phyloP scores from a whole-genome alignment of 2,797 vertebrate species.

The Melanotaenia boesemani region DNA sequence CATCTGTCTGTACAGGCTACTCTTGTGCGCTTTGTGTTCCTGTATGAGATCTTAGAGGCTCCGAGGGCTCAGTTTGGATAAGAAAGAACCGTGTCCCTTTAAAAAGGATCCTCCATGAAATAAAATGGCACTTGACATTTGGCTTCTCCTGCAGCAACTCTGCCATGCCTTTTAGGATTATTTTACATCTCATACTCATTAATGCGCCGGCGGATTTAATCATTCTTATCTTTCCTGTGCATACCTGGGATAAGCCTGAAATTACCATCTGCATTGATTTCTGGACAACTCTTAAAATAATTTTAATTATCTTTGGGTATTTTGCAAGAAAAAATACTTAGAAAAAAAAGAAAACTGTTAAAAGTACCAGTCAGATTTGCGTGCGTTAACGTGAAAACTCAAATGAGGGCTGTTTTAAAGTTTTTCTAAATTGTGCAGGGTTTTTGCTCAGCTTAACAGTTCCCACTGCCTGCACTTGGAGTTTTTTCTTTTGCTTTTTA shows the following conservation, averaged over 20 bases:
- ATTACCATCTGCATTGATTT: constrained; percentile 84
- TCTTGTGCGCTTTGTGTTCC: constrained; percentile 64
- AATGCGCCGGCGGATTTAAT: constrained; percentile 83
- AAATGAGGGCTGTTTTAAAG: constrained; percentile 18
- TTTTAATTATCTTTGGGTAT: constrained; percentile 73
- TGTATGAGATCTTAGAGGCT: constrained; percentile 62
- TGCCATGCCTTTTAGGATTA: constrained; percentile 86
- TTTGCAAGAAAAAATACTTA: constrained; percentile 41
- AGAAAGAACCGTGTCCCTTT: constrained; percentile 67
- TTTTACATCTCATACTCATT: constrained; percentile 84
- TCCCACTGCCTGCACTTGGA: too few relatives aligned
- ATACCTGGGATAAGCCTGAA: constrained; percentile 80
- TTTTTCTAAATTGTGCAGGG: constrained; percentile 12
- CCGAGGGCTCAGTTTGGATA: constrained; percentile 68
- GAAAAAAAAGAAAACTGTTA: not conserved
- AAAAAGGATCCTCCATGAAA: constrained; percentile 71
- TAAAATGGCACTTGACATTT: constrained; percentile 88
- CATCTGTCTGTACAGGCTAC: constrained; percentile 41
- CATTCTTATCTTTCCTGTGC: constrained; percentile 82
- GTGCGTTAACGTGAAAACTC: not conserved
- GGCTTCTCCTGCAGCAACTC: constrained; percentile 83
- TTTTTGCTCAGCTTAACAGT: constrained; percentile 18
- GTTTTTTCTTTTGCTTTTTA: too few relatives aligned
- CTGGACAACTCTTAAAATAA: constrained; percentile 78
- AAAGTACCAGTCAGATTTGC: constrained; percentile 11